Base-by-base conservation (phyloP, 2,797 vertebrate species). In the Cynodonichthys magdalenae region DNA sequence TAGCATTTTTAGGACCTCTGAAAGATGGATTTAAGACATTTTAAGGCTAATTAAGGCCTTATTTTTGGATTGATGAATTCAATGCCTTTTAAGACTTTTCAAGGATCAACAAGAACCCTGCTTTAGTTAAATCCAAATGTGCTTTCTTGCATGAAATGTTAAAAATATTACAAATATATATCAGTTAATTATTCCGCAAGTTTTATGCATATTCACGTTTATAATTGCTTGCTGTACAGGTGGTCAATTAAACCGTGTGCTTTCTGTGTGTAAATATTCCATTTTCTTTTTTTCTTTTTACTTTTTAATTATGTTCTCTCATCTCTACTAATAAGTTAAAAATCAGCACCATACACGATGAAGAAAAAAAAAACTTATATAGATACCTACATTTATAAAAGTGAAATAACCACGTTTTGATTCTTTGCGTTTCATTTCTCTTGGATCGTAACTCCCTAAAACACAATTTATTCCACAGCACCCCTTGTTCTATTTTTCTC, bases 391-490 rank as follows among this genome's bases (percentile, higher is more conserved):
- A 10, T 27, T 5, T 17, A 28, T 12, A 27, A 11, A 44, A 28
- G 17, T 28, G 46, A 48, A 48, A 42, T 5, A 27, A 39, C 47
- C 27, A 29, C 39, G 62, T 70, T 66, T 19, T 47, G 59, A 50
- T 41, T 66, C 42, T 14, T 51, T 50, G 61, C 44, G 50, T 58
- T 66, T 74, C 57, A 53, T 41, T 61, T 28, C 2, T 1, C 20
- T 47, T 14, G 24, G 61, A 69, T 63, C 41, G 18, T 0, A 49
- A 39, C 41, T 52, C 50, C 57, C 66, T 46, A 36, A 60, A 74
- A 64, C 45, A 62, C 60, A 52, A 63, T 69, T 74, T 63, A 53
- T 68, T 48, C 39, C 15, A 15, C 41, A n/a, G 24, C 54, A 53
- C 8, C 0, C 3, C 11, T 41, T 54, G 41, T 49, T 63, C 31